Base-by-base conservation (phyloP, 2,888 invertebrate species). In the Anorthoa munda region DNA sequence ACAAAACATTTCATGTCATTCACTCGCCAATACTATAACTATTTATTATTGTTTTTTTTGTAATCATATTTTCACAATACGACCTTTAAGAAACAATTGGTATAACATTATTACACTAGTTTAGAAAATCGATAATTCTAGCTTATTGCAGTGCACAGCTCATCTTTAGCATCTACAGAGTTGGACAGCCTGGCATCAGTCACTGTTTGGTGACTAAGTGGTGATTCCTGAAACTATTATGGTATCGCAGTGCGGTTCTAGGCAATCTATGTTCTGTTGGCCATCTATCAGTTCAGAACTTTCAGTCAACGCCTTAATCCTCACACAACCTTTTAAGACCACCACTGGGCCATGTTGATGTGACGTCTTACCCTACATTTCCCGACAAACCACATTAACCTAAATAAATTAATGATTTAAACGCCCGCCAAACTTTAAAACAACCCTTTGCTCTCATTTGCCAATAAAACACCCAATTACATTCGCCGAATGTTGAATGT, bases 381-480 rank as follows among this genome's bases (percentile, higher is more conserved):
- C 0, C 15, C 17, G 1, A 79, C 26, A 53, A 72, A 72, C 60
- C 50, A 72, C 60, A 56, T 56, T 46, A 72, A 56, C 50, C 60
- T 50, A 50, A 79, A 75, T 50, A 61, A 72, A 79, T 72, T 61
- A 56, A 72, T 74, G 53, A 50, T 59, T 50, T 12, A 46, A 73
- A 59, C 31, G 60, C 23, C 23, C 23, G 17, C 45, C 4, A 73
- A 76, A 65, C 59, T 80, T 48, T 46, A 58, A 53, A 77, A 59
- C 59, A 80, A 59, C 80, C 80, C 64, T 74, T 56, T 31, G 17
- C 55, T 74, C 74, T 59, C 65, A 75, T 61, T 81, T 46, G n/a
- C 60, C 31, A 76, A 79, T 81, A 65, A 77, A 77, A 81, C 60
- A 77, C 39, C 18, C 65, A 65, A 77, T 77, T 79, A 77, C 59